A percentile compares a stretch with the other conserved stretches of the same genome.
Evolutionary conservation across 2,888 invertebrate species (phyloP).

Genomic region (Hypercompe scribonia): DNA sequence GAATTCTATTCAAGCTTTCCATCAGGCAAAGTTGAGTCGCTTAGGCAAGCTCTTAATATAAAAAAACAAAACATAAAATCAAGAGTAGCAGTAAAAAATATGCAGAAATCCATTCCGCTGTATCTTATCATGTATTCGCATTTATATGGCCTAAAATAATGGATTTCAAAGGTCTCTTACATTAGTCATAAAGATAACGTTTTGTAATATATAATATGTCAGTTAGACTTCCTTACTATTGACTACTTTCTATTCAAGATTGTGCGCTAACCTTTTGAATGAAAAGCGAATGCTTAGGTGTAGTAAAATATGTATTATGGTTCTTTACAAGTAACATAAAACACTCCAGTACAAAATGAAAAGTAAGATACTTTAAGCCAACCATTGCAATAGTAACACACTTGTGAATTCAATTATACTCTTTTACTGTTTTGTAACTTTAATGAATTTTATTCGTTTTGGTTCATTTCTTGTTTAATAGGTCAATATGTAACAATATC

Average conservation of each 20-base stretch:
- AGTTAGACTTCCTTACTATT: neutral
- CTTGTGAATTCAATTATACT: neutral
- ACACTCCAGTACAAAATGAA: too few relatives aligned
- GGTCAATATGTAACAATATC: too few relatives aligned
- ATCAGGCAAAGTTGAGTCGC: too few relatives aligned
- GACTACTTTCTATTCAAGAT: neutral
- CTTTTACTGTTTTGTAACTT: neutral
- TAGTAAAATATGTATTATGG: too few relatives aligned
- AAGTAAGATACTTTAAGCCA: neutral
- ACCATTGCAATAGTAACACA: neutral
- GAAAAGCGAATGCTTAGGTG: neutral
- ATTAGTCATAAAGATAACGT: neutral
- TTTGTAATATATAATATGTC: neutral
- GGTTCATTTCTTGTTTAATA: neutral
- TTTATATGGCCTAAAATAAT: neutral
- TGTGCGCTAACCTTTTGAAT: neutral
- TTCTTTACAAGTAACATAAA: neutral
- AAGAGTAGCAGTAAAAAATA: too few relatives aligned
- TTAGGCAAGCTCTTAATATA: too few relatives aligned
- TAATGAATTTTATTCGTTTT: neutral
- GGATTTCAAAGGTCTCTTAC: neutral
- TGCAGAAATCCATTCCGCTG: too few relatives aligned
- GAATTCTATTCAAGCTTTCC: too few relatives aligned
- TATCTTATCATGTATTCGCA: neutral
- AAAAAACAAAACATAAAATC: too few relatives aligned